These are phyloP conservation scores for Hymenopus coronatus DNA, from an alignment of 2,888 invertebrate genomes.

Conservation along the genomic window DNA sequence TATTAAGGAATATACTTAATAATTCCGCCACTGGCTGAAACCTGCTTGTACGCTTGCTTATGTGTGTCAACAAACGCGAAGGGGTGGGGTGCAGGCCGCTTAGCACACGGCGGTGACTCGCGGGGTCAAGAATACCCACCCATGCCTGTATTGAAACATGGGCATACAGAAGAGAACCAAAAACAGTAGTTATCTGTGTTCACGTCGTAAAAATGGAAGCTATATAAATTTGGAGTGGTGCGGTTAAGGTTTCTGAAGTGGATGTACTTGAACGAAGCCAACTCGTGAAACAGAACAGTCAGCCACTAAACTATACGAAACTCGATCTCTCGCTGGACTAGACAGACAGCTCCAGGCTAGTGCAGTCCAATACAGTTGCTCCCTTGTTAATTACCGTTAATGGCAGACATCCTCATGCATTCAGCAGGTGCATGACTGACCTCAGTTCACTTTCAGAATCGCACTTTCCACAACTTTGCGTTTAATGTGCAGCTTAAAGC, in stretches of 20 bases:
- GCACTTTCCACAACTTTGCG: neutral
- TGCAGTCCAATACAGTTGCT: neutral
- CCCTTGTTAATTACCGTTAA: neutral
- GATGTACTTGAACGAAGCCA: neutral
- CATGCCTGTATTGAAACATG: neutral
- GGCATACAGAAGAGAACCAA: neutral
- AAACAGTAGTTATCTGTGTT: neutral
- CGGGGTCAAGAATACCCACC: no score
- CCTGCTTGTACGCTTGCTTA: no score
- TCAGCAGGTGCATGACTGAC: neutral
- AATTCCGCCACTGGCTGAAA: no score
- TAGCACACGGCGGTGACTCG: no score
- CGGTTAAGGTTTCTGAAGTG: neutral
- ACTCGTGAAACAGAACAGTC: neutral
- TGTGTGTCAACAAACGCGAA: no score
- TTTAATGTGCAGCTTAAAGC: neutral
- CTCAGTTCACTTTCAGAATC: neutral
- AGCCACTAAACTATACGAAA: neutral
- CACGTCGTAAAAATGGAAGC: neutral
- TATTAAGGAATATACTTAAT: no score
- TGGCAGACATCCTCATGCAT: neutral
- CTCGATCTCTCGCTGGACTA: neutral
- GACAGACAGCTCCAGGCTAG: neutral
- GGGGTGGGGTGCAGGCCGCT: no score
- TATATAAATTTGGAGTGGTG: neutral